Evolutionary conservation across 2,888 invertebrate species (phyloP).

Genomic region (Pocota personata): DNA sequence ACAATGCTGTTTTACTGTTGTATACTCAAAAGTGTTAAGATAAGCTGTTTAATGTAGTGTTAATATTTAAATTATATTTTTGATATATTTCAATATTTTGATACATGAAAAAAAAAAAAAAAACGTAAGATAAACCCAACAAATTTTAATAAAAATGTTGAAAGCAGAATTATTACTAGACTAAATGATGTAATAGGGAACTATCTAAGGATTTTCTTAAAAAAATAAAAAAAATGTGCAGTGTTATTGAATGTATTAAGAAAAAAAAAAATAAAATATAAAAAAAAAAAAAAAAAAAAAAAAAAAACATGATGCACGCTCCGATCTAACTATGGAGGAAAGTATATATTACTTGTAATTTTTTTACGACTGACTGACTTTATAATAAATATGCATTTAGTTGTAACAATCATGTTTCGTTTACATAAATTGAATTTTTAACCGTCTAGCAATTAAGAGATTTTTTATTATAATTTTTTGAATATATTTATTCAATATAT

Average conservation of each 20-base stretch:
- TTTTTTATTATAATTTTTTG: conserved; percentile 44
- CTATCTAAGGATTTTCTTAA: conserved; percentile 57
- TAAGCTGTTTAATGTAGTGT: conserved; percentile 73
- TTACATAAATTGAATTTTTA: conserved; percentile 58
- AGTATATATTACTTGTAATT: conserved; percentile 60
- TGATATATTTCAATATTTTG: conserved; percentile 74
- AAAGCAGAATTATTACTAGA: conserved; percentile 58
- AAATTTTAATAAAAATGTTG: conserved; percentile 68
- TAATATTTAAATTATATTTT: conserved; percentile 74
- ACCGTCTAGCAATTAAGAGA: conserved; percentile 60
- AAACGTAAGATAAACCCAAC: conserved; percentile 67
- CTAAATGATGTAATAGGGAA: conserved; percentile 63
- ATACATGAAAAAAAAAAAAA: conserved; percentile 68
- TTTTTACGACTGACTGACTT: conserved; percentile 72
- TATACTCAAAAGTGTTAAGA: conserved; percentile 72
- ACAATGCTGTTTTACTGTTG: conserved; percentile 72
- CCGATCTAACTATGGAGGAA: conserved; percentile 51
- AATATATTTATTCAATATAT: conserved; percentile 41
- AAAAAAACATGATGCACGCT: conserved; percentile 22
- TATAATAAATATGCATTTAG: conserved; percentile 71
- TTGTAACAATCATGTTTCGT: conserved; percentile 70
- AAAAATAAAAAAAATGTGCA: conserved; percentile 40
- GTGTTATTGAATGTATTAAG: conserved; percentile 58
- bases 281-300: conserved; percentile 38
- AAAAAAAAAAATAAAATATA: conserved; percentile 7